A percentile compares a stretch with the other conserved stretches of the same genome.
Conservation (phyloP, 2,797 vertebrate species). For the Gymnoscopelus braueri region DNA sequence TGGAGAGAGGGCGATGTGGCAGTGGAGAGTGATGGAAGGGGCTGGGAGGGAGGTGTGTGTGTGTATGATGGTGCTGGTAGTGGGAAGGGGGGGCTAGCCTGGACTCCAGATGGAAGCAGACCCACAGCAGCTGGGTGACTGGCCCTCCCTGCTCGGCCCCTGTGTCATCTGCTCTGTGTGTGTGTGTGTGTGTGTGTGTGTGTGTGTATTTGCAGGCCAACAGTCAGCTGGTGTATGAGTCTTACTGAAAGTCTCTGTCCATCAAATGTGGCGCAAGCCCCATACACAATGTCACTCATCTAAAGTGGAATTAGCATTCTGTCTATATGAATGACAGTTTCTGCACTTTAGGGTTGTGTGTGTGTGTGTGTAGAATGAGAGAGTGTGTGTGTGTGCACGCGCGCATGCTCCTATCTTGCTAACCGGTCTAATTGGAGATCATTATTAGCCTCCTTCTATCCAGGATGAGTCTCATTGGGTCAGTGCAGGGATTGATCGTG, state of each 20-base stretch:
- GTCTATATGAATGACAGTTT: constrained; percentile 46
- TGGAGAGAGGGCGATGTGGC: constrained; percentile 23
- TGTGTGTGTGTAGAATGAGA: constrained; percentile 8
- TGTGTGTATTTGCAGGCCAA: constrained; percentile 53
- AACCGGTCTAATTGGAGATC: constrained; percentile 64
- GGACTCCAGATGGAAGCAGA: constrained; percentile 95
- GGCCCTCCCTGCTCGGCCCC: constrained; percentile 77
- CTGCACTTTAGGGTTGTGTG: constrained; percentile 19
- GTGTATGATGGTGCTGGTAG: constrained; percentile 80
- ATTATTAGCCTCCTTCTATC: constrained; percentile 68
- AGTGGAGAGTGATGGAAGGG: constrained; percentile 46
- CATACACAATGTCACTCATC: constrained; percentile 70
- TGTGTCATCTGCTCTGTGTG: constrained; percentile 55
- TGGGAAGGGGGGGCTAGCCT: constrained; percentile 82
- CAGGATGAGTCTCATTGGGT: constrained; percentile 68
- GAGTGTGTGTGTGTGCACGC: constrained; percentile 27
- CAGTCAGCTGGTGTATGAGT: constrained; percentile 91
- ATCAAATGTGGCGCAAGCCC: constrained; percentile 83
- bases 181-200: constrained; percentile 19
- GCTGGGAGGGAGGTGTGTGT: constrained; percentile 26
- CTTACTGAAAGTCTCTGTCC: constrained; percentile 80
- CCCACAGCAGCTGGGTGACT: constrained; percentile 92
- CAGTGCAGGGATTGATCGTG: constrained; percentile 67
- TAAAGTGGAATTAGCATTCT: constrained; percentile 49
- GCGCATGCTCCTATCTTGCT: constrained; percentile 5